These are phyloP conservation scores for Elaphurus davidianus DNA, from an alignment of 2,113 vertebrate genomes.

Conservation along the genomic window DNA sequence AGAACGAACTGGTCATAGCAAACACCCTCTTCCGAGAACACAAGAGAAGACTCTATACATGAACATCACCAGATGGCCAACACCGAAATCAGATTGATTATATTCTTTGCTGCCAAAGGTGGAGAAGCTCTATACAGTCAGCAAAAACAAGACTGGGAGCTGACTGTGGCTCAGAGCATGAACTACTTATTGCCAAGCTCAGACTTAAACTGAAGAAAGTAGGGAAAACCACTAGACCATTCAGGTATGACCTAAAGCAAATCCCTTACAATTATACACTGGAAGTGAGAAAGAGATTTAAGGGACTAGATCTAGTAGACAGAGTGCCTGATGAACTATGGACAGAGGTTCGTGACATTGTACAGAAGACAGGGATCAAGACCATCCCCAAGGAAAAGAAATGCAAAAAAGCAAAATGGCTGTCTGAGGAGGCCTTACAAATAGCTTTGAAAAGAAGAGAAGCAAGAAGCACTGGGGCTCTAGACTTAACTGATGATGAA, in stretches of 20 bases:
- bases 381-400: background rate
- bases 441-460: background rate
- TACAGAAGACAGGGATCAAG: background rate
- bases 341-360: background rate
- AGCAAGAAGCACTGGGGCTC: background rate
- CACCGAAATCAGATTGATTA: background rate
- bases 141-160: background rate
- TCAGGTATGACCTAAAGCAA: background rate
- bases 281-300: background rate
- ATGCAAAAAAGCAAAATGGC: background rate
- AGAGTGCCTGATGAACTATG: background rate
- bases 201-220: background rate
- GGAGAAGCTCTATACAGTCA: background rate
- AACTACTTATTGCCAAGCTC: background rate
- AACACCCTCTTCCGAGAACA: background rate
- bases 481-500: background rate
- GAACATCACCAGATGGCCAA: background rate
- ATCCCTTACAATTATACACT: background rate
- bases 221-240: background rate
- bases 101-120: background rate
- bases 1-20: background rate
- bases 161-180: background rate
- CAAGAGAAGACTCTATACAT: background rate
- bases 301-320: background rate
- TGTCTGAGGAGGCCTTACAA: background rate